phyloP scores from a whole-genome alignment of 2,888 invertebrate species.

The Lissonota sp. region DNA sequence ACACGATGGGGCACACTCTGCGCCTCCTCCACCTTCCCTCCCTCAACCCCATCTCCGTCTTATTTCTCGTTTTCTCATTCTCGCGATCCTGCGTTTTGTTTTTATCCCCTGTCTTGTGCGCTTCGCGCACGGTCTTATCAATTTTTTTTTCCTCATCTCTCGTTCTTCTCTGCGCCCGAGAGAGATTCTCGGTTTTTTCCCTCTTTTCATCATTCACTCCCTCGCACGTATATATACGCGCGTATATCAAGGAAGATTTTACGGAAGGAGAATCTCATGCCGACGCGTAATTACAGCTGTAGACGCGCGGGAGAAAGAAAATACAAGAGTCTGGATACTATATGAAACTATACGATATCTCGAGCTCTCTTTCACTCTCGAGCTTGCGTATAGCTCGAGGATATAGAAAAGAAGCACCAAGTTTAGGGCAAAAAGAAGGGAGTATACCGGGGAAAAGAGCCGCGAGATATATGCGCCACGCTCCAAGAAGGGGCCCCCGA shows the following conservation, averaged over 20 bases:
- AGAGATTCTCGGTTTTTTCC: conserved; percentile 21
- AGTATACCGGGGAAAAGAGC: conserved; percentile 5
- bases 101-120: conserved; percentile 25
- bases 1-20: conserved; percentile 52
- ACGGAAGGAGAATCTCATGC: conserved; percentile 66
- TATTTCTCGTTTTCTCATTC: conserved; percentile 42
- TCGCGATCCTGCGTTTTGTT: conserved; percentile 17
- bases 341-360: conserved; percentile 2
- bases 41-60: conserved; percentile 1
- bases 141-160: conserved; percentile 26
- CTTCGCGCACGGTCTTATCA: conserved; percentile 6
- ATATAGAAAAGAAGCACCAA: not conserved
- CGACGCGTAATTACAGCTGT: conserved; percentile 64
- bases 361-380: conserved; percentile 13
- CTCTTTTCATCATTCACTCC: conserved; percentile 47
- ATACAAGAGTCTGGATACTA: conserved; percentile 55
- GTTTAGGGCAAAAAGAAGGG: conserved; percentile 12
- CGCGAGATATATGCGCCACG: too few relatives aligned
- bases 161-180: conserved; percentile 17
- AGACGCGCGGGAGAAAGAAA: conserved; percentile 52
- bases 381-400: conserved; percentile 26
- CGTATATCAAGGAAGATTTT: conserved; percentile 40
- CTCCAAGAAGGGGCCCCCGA: conserved; percentile 50
- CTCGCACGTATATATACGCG: conserved; percentile 44
- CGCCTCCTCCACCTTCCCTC: conserved; percentile 55